Evolutionary conservation across 2,888 invertebrate genomes (phyloP), one percentile per base, ranked within the genome.

Genomic region (Melinaea menophilus): DNA sequence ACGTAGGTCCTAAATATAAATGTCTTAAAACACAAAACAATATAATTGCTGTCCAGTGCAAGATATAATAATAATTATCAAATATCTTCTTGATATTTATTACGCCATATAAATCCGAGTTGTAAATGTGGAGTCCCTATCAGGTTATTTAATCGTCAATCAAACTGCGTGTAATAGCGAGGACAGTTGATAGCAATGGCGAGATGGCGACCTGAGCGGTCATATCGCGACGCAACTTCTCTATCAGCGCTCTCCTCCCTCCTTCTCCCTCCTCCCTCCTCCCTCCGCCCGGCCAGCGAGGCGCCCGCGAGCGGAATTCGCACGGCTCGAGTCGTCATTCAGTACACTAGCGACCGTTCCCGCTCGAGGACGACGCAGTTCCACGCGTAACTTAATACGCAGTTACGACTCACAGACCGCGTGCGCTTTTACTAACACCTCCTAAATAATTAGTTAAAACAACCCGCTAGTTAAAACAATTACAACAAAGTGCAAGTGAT

Each of bases 341-440:
- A 90, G 90, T 90, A 84, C 88, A 84, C 86, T 86, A 87, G 85
- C 84, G 89, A 87, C 84, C 84, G 86, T 74, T 80, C 83, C 85
- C 84, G 82, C 79, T 75, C 75, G 79, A 84, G 80, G 84, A 86
- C 88, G 85, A 78, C 72, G 82, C 73, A 76, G 81, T 80, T 79
- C 73, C 73, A 73, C 84, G 79, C 79, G 79, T 75, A 73, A 77
- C 82, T 88, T 90, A 90, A 86, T 90, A 90, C 90, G 90, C 90
- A 90, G 90, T 90, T 81, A 75, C 82, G 77, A 77, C 79, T 75
- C 79, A 78, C 76, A 76, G 78, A 87, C 88, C 88, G 88, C 90
- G 90, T 89, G 90, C 85, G 88, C 84, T 80, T 73, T 73, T 71
- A 61, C 59, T 47, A 64, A 62, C 61, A 54, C 56, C 64, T 55